phyloP scores from a whole-genome alignment of 2,888 invertebrate genomes.

The Xylocampa areola region DNA sequence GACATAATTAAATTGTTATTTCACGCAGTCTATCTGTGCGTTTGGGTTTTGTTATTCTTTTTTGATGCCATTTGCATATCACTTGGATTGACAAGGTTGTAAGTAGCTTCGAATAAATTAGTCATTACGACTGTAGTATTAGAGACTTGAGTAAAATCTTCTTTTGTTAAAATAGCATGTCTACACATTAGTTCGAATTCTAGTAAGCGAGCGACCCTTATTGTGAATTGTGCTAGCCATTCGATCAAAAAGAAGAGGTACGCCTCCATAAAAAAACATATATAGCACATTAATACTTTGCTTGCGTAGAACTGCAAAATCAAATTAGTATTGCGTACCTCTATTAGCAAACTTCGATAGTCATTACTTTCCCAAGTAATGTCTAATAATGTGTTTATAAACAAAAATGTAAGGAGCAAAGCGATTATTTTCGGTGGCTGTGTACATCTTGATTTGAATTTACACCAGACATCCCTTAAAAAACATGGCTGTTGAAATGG shows the following conservation, averaged over 20 bases:
- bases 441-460: conserved; percentile 54
- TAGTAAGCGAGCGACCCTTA: conserved; percentile 71
- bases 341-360: conserved; percentile 57
- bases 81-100: background rate
- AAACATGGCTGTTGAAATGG: conserved; percentile 71
- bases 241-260: conserved; percentile 73
- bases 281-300: conserved; percentile 66
- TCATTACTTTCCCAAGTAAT: conserved; percentile 65
- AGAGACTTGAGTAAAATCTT: conserved; percentile 55
- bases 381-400: conserved; percentile 68
- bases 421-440: conserved; percentile 58
- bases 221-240: conserved; percentile 66
- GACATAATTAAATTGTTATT: background rate
- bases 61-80: background rate
- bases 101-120: background rate
- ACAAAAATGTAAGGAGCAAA: conserved; percentile 50
- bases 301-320: conserved; percentile 67
- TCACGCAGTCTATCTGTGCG: background rate
- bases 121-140: conserved; percentile 15
- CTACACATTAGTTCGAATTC: conserved; percentile 82
- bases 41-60: background rate
- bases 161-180: conserved; percentile 71
- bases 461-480: conserved; percentile 72
- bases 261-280: conserved; percentile 65
- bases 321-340: conserved; percentile 59